A percentile compares a stretch with the other conserved stretches of the same genome.
phyloP scores from a whole-genome alignment of 2,113 vertebrate species.

The Stercorarius parasiticus region DNA sequence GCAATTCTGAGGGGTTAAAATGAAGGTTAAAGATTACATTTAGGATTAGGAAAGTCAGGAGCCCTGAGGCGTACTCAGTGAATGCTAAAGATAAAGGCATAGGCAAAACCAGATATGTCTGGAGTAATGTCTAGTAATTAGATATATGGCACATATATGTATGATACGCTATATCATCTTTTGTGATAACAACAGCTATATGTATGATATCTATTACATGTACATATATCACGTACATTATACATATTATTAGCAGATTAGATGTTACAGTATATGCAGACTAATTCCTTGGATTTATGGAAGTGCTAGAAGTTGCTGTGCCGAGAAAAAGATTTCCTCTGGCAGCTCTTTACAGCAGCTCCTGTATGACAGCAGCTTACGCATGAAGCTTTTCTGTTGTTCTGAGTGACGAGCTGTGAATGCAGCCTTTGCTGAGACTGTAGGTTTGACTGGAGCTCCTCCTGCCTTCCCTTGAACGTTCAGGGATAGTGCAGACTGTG shows the following conservation, averaged over 20 bases:
- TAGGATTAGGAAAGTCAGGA: conserved; percentile 16
- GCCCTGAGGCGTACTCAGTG: background rate
- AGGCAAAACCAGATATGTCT: background rate
- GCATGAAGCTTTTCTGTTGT: background rate
- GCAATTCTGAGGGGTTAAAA: conserved; percentile 11
- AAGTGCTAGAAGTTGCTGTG: background rate
- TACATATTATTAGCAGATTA: background rate
- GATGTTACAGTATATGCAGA: background rate
- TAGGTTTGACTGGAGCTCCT: conserved; percentile 19
- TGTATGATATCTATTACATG: background rate
- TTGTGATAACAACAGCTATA: background rate
- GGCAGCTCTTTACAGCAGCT: background rate
- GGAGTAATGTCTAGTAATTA: background rate
- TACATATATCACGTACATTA: rapidly evolving
- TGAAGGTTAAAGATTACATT: conserved; percentile 26
- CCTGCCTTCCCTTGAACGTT: background rate
- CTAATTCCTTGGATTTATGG: background rate
- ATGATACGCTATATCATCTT: background rate
- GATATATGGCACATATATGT: background rate
- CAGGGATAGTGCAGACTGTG: background rate
- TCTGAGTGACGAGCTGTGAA: background rate
- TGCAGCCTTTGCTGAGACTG: background rate
- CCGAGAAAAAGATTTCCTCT: background rate
- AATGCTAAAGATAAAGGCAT: background rate
- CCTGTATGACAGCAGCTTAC: background rate